Conservation (phyloP, 2,888 invertebrate genomes). For the Apantesis nais region DNA sequence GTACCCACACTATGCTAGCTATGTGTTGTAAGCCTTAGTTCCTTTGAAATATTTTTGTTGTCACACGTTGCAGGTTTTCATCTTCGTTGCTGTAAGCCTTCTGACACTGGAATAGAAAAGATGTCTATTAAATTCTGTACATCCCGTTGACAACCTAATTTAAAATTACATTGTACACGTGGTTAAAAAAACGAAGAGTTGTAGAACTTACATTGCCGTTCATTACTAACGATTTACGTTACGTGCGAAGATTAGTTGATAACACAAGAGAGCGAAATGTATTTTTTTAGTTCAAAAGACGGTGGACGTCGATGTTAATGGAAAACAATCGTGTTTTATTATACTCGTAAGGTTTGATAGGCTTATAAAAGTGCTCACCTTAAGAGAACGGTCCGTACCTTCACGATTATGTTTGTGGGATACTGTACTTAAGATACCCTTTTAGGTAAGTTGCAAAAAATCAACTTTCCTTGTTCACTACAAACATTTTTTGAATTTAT, state of each 20-base stretch:
- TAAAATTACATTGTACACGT: background rate
- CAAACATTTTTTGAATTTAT: slow-evolving; percentile 45
- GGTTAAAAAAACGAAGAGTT: background rate
- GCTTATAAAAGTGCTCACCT: slow-evolving; percentile 82
- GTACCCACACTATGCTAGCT: slow-evolving; percentile 21
- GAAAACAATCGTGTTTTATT: slow-evolving; percentile 85
- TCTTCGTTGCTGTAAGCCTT: slow-evolving; percentile 26
- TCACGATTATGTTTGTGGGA: slow-evolving; percentile 76
- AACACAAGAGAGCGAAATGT: slow-evolving; percentile 37
- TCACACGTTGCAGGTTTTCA: slow-evolving; percentile 33
- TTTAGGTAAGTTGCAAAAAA: slow-evolving; percentile 75
- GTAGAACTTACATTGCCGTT: background rate
- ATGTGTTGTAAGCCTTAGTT: slow-evolving; percentile 28
- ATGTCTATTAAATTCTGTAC: slow-evolving; percentile 9
- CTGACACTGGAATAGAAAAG: slow-evolving; percentile 28
- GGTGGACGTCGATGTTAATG: slow-evolving; percentile 74
- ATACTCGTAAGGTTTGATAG: slow-evolving; percentile 82
- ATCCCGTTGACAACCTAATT: background rate
- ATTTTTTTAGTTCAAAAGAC: slow-evolving; percentile 43
- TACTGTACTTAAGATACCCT: slow-evolving; percentile 77
- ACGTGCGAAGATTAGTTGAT: slow-evolving; percentile 38
- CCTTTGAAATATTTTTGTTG: slow-evolving; percentile 38
- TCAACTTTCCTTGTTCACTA: slow-evolving; percentile 59
- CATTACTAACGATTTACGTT: slow-evolving; percentile 34
- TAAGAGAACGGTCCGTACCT: slow-evolving; percentile 75